Percentiles rank a stretch among this genome's conserved stretches.
phyloP scores from a whole-genome alignment of 2,888 invertebrate species.

The Leptinotarsa haldemani region DNA sequence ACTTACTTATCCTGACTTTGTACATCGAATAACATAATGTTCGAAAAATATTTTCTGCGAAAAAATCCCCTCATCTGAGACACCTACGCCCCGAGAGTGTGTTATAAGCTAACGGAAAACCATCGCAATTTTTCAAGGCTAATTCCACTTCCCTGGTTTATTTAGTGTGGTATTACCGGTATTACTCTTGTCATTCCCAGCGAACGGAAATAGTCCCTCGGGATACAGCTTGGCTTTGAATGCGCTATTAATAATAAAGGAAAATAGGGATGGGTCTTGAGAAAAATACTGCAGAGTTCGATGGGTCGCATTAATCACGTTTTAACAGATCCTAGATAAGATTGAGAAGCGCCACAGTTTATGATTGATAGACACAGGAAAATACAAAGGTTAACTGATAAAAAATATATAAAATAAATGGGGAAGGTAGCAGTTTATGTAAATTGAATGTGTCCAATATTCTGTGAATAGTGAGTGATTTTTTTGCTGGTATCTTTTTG shows the following conservation, averaged over 20 bases:
- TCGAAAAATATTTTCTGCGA: too few relatives aligned
- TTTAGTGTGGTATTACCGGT: constrained; percentile 57
- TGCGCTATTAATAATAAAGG: constrained; percentile 42
- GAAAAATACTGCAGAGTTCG: constrained; percentile 33
- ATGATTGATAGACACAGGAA: constrained; percentile 21
- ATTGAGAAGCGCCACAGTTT: constrained; percentile 17
- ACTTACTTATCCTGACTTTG: too few relatives aligned
- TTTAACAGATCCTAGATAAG: constrained; percentile 5
- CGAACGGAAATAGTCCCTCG: constrained; percentile 49
- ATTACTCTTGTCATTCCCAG: constrained; percentile 49
- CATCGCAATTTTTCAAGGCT: constrained; percentile 58
- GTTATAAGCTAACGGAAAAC: constrained; percentile 36
- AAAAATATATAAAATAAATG: background rate
- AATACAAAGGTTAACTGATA: background rate
- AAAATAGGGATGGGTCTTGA: constrained; percentile 30
- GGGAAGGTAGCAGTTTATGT: background rate
- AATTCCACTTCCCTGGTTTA: constrained; percentile 59
- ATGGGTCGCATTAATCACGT: constrained; percentile 21
- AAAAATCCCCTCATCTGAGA: background rate
- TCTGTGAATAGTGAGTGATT: background rate
- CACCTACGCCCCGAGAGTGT: background rate
- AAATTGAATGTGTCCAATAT: background rate
- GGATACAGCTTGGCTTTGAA: constrained; percentile 45
- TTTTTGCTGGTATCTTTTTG: too few relatives aligned
- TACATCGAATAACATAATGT: too few relatives aligned